phyloP scores from a whole-genome alignment of 2,888 invertebrate genomes.

The Hyposoter dolosus region DNA sequence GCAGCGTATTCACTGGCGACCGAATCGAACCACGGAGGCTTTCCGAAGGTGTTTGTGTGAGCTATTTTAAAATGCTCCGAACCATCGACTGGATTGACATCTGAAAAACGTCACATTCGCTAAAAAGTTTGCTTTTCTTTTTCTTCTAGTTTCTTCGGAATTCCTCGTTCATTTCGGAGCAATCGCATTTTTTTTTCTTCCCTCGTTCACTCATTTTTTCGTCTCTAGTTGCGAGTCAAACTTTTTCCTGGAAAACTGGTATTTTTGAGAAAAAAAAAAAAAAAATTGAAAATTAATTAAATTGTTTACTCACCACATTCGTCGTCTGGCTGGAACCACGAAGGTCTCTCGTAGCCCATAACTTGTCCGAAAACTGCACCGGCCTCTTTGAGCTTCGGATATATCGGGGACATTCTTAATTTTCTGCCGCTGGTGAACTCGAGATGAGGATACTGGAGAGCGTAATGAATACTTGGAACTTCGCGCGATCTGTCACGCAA shows the following conservation, averaged over 20 bases:
- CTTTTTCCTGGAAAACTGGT: no score
- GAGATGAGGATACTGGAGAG: slow-evolving; percentile 92
- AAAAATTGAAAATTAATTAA: no score
- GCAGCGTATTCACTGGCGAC: slow-evolving; percentile 96
- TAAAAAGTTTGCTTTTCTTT: neutral
- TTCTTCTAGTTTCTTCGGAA: neutral
- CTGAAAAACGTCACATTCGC: slow-evolving; percentile 60
- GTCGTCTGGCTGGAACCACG: slow-evolving; percentile 91
- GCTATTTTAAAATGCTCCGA: slow-evolving; percentile 89
- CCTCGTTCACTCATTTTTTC: neutral
- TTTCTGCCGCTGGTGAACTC: slow-evolving; percentile 96
- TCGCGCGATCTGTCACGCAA: slow-evolving; percentile 96
- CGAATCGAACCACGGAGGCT: slow-evolving; percentile 96
- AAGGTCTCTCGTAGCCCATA: slow-evolving; percentile 98
- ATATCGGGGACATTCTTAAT: slow-evolving; percentile 97
- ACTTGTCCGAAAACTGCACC: slow-evolving; percentile 98
- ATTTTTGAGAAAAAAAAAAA: no score
- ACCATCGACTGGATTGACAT: slow-evolving; percentile 83
- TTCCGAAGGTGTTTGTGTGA: slow-evolving; percentile 93
- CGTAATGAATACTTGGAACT: slow-evolving; percentile 95
- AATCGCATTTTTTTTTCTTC: neutral
- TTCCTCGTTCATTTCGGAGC: neutral
- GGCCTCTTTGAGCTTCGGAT: slow-evolving; percentile 94
- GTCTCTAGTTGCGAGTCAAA: neutral
- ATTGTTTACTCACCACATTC: slow-evolving; percentile 82